Evolutionary conservation across 2,888 invertebrate genomes (phyloP), one percentile per base, ranked within the genome.

Genomic region (Cabera pusaria): DNA sequence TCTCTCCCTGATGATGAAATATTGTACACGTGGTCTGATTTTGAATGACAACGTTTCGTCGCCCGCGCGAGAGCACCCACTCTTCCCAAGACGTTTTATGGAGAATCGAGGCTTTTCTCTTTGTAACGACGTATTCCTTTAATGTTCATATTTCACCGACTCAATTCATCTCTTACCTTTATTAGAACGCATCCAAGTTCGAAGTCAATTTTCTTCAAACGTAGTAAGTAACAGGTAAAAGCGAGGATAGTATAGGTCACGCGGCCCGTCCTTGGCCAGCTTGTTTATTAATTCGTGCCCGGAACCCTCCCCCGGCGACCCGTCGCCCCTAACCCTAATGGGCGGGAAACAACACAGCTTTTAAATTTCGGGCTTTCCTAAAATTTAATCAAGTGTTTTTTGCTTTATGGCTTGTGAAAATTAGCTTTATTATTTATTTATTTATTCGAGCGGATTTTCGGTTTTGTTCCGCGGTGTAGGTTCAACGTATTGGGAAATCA

Each of bases 11-110:
- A 91, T 90, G 92, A 92, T 92, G 92, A 92, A 92, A 92, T 92
- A 92, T 92, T 91, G 91, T 91, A 91, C 92, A 92, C 92, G 92
- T 92, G 92, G 92, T 92, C 90, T 91, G 92, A 92, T 92, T 92
- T 90, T 91, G 90, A 92, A 92, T 91, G 92, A 91, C 91, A 91
- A 85, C 90, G 91, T 90, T 81, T 90, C 87, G 84, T 89, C 87
- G 86, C 81, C 77, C 75, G 71, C 68, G 63, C 71, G 63, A 64
- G 72, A 69, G 79, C 64, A 68, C 69, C 69, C 70, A 72, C 74
- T 75, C 70, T 64, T 62, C 61, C 59, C 79, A 80, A 86, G 85
- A 87, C 72, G 64, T 74, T 83, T 82, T 84, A 82, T 79, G 61
- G 76, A 69, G 71, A 73, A 77, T 80, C 67, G 77, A 77, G 75